Percentiles rank a stretch among this genome's conserved stretches.
phyloP scores from a whole-genome alignment of 2,797 vertebrate species.

The Perodicticus potto region DNA sequence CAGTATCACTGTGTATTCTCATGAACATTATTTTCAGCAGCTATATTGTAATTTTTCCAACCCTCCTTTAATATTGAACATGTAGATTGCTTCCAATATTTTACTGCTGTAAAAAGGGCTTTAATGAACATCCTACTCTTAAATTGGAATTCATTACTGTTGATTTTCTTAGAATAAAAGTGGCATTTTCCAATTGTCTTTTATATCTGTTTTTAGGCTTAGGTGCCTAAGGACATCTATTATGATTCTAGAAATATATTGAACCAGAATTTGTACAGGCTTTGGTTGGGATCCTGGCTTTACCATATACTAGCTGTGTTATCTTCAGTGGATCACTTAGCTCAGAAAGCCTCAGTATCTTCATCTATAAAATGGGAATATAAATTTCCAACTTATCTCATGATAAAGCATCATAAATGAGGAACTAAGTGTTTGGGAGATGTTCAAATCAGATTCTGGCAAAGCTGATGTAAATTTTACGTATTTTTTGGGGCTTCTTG shows the following conservation, averaged over 20 bases:
- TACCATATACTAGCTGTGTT: background rate
- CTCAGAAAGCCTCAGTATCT: background rate
- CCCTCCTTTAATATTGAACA: slow-evolving; percentile 33
- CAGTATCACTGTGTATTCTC: slow-evolving; percentile 1
- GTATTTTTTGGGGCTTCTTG: background rate
- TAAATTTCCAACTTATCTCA: background rate
- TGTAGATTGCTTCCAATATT: slow-evolving; percentile 58
- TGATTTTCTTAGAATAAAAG: slow-evolving; percentile 54
- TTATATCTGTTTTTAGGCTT: background rate
- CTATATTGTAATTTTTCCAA: slow-evolving; percentile 38
- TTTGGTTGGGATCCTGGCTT: background rate
- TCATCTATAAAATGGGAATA: slow-evolving; percentile 1
- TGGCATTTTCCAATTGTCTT: slow-evolving; percentile 29
- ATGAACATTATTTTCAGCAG: slow-evolving; percentile 29
- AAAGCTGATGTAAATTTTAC: background rate
- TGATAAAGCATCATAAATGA: background rate
- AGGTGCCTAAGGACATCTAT: background rate
- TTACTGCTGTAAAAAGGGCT: slow-evolving; percentile 25
- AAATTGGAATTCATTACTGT: slow-evolving; percentile 53
- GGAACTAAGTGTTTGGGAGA: background rate
- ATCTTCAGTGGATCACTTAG: background rate
- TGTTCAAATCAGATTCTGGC: background rate
- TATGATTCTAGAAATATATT: background rate
- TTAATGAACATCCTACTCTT: slow-evolving; percentile 54
- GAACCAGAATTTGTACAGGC: background rate